Evolutionary conservation across 2,888 invertebrate genomes (phyloP), one percentile per base, ranked within the genome.

Genomic region (Dynastes grantii): DNA sequence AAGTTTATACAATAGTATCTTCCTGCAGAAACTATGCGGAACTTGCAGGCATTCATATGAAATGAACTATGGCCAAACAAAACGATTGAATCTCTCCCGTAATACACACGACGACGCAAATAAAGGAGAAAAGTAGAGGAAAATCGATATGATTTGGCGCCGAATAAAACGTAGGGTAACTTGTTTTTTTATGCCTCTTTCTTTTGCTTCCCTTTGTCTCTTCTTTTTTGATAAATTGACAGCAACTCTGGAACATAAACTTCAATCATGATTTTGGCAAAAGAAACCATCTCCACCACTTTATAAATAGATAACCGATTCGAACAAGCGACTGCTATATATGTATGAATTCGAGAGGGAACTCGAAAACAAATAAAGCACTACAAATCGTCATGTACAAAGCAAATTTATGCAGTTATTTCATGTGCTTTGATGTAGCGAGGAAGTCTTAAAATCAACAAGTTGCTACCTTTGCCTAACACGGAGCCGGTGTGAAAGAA

Each of bases 81-180:
- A 61, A 61, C 73, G 73, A 75, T 75, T 63, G 73, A 75, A 75
- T 27, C 37, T 61, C 73, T 63, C 45, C 73, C 61, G 73, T 75
- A 40, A 75, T 75, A 75, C 73, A 73, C 73, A 75, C 61, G 61
- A 75, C 61, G 40, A 49, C 49, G 45, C 61, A 75, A 75, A 75
- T 63, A 75, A 75, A 61, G 45, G 45, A 61, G 45, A 61, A 61
- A 61, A 61, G 53, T 22, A 40, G 68, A 68, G 55, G 67, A 76
- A 76, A 76, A 76, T 76, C 76, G 76, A 76, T 76, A 76, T 67
- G 58, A 65, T 76, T 76, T 67, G 76, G 76, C 76, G 76, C 76
- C 76, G 68, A 76, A 68, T 75, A 22, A 75, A 75, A 75, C 73
- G 68, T 68, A 29, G 22, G 13, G 51, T n/a, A 73, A 75, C 45